Evolutionary conservation across 2,888 invertebrate genomes (phyloP).

Genomic region (Andrena trimmerana): DNA sequence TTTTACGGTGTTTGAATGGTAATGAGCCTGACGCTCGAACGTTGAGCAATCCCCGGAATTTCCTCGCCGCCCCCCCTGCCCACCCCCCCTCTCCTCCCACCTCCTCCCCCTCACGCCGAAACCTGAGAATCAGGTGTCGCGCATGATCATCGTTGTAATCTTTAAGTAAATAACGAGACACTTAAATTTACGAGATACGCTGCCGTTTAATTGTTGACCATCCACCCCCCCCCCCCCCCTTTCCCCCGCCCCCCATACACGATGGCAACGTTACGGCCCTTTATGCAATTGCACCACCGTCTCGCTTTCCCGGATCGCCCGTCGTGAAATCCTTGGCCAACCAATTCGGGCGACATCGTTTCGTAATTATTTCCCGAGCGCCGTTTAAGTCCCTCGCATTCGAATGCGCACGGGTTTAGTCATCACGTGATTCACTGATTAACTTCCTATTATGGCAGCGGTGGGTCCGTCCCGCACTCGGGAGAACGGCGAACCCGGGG

Average conservation of each 20-base stretch:
- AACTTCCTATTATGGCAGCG: constrained; percentile 10
- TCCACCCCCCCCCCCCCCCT: too few relatives aligned
- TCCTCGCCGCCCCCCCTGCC: neutral
- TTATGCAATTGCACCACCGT: neutral
- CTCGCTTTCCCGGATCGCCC: constrained; percentile 9
- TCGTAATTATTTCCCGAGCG: constrained; percentile 40
- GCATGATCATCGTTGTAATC: constrained; percentile 28
- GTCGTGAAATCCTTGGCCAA: constrained; percentile 25
- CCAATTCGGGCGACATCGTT: constrained; percentile 26
- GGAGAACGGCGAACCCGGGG: neutral
- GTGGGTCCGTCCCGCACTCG: neutral
- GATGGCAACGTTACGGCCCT: neutral
- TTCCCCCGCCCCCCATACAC: neutral
- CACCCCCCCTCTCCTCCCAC: too few relatives aligned
- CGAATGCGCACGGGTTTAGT: constrained; percentile 19
- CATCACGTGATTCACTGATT: constrained; percentile 31
- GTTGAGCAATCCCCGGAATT: neutral
- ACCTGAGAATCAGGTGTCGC: constrained; percentile 21
- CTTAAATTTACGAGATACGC: constrained; percentile 15
- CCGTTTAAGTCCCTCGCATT: neutral
- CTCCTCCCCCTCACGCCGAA: neutral
- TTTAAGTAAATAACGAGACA: constrained; percentile 35
- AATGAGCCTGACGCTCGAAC: constrained; percentile 5
- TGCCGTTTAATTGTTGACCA: neutral
- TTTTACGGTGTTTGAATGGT: constrained; percentile 32